Evolutionary conservation across 2,888 invertebrate genomes (phyloP), one percentile per base, ranked within the genome.

Genomic region (Tiphia femorata): DNA sequence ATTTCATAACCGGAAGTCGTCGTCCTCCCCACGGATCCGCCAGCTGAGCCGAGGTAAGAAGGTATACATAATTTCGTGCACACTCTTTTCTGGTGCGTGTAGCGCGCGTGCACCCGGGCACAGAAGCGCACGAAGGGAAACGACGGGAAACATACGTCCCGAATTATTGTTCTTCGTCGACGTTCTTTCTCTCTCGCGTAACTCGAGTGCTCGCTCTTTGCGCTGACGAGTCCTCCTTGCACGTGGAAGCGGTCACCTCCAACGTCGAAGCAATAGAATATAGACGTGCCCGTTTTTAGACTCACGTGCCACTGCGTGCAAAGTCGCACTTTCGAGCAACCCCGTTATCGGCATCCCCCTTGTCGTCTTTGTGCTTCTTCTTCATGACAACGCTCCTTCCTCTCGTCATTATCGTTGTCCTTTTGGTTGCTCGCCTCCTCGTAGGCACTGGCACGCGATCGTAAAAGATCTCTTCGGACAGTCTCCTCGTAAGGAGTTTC

Each of bases 71-170:
- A 20, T 35, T 33, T 19, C 33, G 12, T n/a, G 14, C 33, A 33
- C 12, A n/a, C 33, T 33, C 33, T 25, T 25, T 25, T 47, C 51
- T 48, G 29, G 12, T 3, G 2, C 2, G 17, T 8, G 19, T 12
- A 5, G 16, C 23, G 35, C 27, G 6, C 27, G 27, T n/a, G n/a
- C n/a, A n/a, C n/a, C n/a, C n/a, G n/a, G n/a, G n/a, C n/a, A n/a
- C n/a, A n/a, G n/a, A n/a, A n/a, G n/a, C n/a, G n/a, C n/a, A n/a
- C n/a, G n/a, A n/a, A n/a, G n/a, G n/a, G n/a, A n/a, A 19, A 42
- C 58, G 48, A 55, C 62, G 58, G 69, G 63, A 61, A 58, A 57
- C 61, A 56, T 67, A 66, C 57, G 30, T 70, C 23, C 55, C 63
- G 57, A 59, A 69, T 69, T 70, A 64, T 58, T 58, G 61, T 64